Base-by-base conservation (phyloP, 2,113 vertebrate species). In the Scatophagus argus region DNA sequence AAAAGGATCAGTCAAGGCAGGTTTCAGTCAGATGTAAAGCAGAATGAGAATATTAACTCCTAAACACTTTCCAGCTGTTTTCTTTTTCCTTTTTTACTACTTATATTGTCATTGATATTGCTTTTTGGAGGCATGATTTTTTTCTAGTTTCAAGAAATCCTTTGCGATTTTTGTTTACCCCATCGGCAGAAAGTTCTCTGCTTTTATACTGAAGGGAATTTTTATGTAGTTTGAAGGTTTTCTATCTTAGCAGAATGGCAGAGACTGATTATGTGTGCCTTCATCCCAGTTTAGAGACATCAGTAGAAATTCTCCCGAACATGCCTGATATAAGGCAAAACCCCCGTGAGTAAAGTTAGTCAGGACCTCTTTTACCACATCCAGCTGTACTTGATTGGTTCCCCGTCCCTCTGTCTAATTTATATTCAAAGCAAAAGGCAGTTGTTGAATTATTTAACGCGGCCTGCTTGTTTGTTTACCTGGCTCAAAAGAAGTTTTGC, bases 391-490 rank as follows among this genome's bases (percentile, higher is more conserved):
- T 56, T 17, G 14, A 54, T 49, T 65, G 47, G 54, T 56, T 78
- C 4, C 44, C 80, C 55, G 14, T 17, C 56, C 56, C n/a, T 55
- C 58, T 12, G 17, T 56, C 56, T 88, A 77, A 83, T 89, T 63
- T 41, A 59, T 64, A 82, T 82, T 81, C 70, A 38, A 75, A 32
- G 60, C 49, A 67, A 78, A 77, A 56, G 47, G 29, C 59, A 41
- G 61, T 27, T 32, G 36, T 47, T 90, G 86, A 87, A 91, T 91
- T 74, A 87, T 89, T 87, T 52, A 89, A 71, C 64, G 6, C 68
- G 31, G 60, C 52, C 46, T 60, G 59, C 64, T 74, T 79, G 77
- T 86, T 83, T 89, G 81, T 88, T 82, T 83, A 84, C 71, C 77
- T 88, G 84, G 64, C 36, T 54, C n/a, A 79, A 17, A 65, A 52